These are phyloP conservation scores for Carcinoscorpius rotundicauda DNA, from an alignment of 1,140 invertebrate species.

Conservation along the genomic window DNA sequence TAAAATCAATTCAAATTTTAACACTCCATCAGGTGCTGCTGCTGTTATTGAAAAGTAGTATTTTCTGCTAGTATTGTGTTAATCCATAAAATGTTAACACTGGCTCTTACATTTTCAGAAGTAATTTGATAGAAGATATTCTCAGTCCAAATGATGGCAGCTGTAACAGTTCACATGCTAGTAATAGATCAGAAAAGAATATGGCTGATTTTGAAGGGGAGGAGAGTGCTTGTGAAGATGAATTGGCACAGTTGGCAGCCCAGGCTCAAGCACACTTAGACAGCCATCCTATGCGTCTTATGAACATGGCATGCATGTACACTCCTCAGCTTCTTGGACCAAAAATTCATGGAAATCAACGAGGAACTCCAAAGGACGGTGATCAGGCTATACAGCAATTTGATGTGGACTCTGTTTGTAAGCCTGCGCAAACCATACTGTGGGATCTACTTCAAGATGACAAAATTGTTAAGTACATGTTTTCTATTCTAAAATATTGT, in stretches of 20 bases:
- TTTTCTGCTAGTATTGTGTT: too few relatives aligned
- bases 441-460: conserved; percentile 92
- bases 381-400: conserved; percentile 9
- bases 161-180: conserved; percentile 62
- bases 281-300: conserved; percentile 30
- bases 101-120: too few relatives aligned
- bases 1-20: too few relatives aligned
- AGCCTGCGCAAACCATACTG: conserved; percentile 75
- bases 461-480: conserved; percentile 47
- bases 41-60: too few relatives aligned
- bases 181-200: conserved; percentile 88
- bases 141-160: conserved; percentile 47
- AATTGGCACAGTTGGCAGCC: conserved; percentile 60
- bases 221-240: conserved; percentile 75
- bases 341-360: conserved; percentile 15
- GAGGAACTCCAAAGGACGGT: conserved; percentile 12
- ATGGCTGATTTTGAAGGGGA: conserved; percentile 90
- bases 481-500: conserved; percentile 33
- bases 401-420: conserved; percentile 59
- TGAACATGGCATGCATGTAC: conserved; percentile 32
- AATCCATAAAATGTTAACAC: too few relatives aligned
- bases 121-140: conserved; percentile 43
- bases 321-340: conserved; percentile 28
- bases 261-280: conserved; percentile 30
- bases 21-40: too few relatives aligned